Evolutionary conservation across 2,888 invertebrate genomes (phyloP).

Genomic region (Chromoteleia sp.): DNA sequence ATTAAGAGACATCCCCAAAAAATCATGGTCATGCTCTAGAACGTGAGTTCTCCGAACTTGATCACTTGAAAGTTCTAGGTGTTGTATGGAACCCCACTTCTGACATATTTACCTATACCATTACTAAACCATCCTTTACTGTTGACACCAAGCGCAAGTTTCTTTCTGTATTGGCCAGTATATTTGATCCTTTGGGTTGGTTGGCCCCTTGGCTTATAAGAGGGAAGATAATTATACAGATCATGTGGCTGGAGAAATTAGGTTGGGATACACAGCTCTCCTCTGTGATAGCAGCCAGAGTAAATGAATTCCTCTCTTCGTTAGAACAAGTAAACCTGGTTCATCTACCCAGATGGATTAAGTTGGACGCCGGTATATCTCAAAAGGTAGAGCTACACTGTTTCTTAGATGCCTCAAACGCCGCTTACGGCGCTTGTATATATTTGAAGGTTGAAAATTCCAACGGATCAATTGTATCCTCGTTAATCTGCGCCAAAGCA

Average conservation of each 20-base stretch:
- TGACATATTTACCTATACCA: background rate
- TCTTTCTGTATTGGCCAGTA: slow-evolving; percentile 2
- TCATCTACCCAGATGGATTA: slow-evolving; percentile 48
- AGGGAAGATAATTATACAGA: slow-evolving; percentile 32
- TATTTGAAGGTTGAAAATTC: too few species aligned
- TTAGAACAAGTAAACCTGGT: too few species aligned
- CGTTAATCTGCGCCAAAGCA: slow-evolving; percentile 59
- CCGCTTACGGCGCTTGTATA: too few species aligned
- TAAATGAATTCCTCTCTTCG: too few species aligned
- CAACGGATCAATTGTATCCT: slow-evolving; percentile 45
- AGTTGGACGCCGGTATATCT: too few species aligned
- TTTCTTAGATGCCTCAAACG: too few species aligned
- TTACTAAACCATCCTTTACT: background rate
- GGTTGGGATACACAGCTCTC: slow-evolving; percentile 45
- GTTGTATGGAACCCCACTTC: background rate
- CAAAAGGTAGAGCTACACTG: too few species aligned
- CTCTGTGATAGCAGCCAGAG: too few species aligned
- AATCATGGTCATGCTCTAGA: background rate
- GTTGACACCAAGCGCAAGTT: slow-evolving; percentile 9
- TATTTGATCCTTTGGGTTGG: slow-evolving; percentile 26
- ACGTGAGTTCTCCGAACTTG: too few species aligned
- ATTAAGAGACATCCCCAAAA: background rate
- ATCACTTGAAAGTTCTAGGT: slow-evolving; percentile 18
- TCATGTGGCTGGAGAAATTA: slow-evolving; percentile 11
- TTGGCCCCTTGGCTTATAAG: slow-evolving; percentile 13